Evolutionary conservation across 2,113 vertebrate species (phyloP).

Genomic region (Stomatorhinus ivindoensis): DNA sequence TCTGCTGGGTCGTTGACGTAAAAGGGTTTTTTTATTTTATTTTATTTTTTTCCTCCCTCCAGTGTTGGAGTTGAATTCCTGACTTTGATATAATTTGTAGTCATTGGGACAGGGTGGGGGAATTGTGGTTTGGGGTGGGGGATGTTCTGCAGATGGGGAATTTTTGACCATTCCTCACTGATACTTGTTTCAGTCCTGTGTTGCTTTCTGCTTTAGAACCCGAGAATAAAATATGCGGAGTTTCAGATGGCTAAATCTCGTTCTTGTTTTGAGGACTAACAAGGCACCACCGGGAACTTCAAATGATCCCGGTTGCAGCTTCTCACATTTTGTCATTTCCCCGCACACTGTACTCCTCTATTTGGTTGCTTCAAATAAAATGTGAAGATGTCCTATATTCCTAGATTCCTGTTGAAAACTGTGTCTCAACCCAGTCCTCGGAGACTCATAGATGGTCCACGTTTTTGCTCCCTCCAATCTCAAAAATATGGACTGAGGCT

Average conservation of each 20-base stretch:
- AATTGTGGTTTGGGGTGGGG: background rate
- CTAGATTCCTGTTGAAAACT: background rate
- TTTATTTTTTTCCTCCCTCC: background rate
- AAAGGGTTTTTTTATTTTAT: background rate
- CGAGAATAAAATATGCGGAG: conserved; percentile 71
- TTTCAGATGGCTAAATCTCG: conserved; percentile 20
- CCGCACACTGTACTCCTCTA: background rate
- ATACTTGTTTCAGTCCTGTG: conserved; percentile 66
- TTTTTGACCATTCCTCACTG: conserved; percentile 67
- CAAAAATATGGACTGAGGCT: background rate
- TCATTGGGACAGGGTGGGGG: conserved; percentile 34
- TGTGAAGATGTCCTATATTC: no score
- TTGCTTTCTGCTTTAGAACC: conserved; percentile 65
- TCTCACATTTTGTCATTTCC: background rate
- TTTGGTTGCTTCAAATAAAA: background rate
- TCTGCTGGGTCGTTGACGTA: conserved; percentile 27
- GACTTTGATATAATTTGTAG: conserved; percentile 20
- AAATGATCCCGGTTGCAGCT: background rate
- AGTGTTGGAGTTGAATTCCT: conserved; percentile 6
- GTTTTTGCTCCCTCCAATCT: background rate
- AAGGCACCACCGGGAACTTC: background rate
- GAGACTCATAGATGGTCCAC: background rate
- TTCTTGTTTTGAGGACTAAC: background rate
- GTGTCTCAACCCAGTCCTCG: background rate
- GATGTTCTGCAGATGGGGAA: conserved; percentile 36